These are phyloP conservation scores for Oxyruncus cristatus DNA, from an alignment of 2,113 vertebrate genomes.

Conservation along the genomic window DNA sequence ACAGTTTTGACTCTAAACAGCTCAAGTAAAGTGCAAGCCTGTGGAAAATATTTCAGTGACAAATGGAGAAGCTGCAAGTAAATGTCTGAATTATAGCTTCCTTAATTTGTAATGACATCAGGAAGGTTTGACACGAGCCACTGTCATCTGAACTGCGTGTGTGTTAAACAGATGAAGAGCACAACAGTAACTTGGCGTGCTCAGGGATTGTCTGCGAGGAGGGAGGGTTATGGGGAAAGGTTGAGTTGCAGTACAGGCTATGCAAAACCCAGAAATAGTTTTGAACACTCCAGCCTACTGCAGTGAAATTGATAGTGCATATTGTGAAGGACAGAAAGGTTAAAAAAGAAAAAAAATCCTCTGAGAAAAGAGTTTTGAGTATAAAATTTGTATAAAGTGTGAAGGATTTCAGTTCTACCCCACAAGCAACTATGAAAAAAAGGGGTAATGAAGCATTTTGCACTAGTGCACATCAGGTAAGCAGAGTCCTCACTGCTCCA, in stretches of 20 bases:
- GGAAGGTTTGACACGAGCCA: neutral
- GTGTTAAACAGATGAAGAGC: neutral
- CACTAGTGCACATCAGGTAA: neutral
- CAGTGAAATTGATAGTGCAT: neutral
- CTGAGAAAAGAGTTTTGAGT: neutral
- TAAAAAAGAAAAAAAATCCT: neutral
- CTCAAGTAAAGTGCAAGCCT: neutral
- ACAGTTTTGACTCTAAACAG: neutral
- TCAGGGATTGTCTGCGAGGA: neutral
- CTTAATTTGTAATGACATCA: conserved; percentile 2
- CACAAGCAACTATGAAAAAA: neutral
- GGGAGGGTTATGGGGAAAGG: neutral
- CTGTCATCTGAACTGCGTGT: neutral
- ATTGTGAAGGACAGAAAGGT: neutral
- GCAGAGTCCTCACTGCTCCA: neutral
- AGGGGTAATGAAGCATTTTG: neutral
- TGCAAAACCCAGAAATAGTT: neutral
- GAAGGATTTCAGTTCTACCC: neutral
- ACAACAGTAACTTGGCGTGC: neutral
- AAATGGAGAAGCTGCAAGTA: neutral
- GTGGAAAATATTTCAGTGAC: neutral
- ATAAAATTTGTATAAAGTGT: neutral
- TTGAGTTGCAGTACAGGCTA: neutral
- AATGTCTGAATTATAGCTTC: neutral
- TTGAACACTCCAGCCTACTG: neutral